Evolutionary conservation across 2,113 vertebrate species (phyloP), one percentile per base, ranked within the genome.

Genomic region (Lophius piscatorius): DNA sequence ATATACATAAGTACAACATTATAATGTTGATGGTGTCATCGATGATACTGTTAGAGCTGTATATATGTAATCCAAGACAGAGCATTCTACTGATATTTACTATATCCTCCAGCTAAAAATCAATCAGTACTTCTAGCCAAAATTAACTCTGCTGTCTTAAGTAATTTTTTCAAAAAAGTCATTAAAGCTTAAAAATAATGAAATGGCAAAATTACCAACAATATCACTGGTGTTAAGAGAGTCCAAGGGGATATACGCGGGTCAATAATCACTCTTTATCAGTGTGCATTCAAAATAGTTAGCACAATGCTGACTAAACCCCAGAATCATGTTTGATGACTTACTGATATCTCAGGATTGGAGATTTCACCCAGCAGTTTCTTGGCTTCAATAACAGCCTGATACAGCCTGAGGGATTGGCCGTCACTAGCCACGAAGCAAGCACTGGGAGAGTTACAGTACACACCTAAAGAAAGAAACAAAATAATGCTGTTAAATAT

Each of bases 371-470:
- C 94, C 24, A 99, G 66, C 52, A 99, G 94, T 71, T 98, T 98
- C 85, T 95, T 98, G 18, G 96, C 97, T 87, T 99, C 97, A 76
- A 95, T 97, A 62, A 99, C 95, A 69, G 97, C 96, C 91, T 98
- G 96, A 84, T 97, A 99, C 22, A 99, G 90, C 72, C 95, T 92
- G 70, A 99, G 92, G 50, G 94, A 93, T 0, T 94, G 94, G 17
- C 97, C 97, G 3, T 99, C 97, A 78, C 94, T 98, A 51, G 96
- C 97, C 51, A 99, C 94, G 66, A 99, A 99, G 86, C 97, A 98
- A 56, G 97, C 96, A 78, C 97, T 98, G 82, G 97, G 97, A 65
- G 97, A 99, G 87, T 98, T 96, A 79, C 97, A 98, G 65, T 98
- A 99, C 13, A 90, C 86, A 87, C 97, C 97, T 99, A 18, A 42